Evolutionary conservation across 2,797 vertebrate genomes (phyloP).

Genomic region (Ctenopoma kingsleyae): DNA sequence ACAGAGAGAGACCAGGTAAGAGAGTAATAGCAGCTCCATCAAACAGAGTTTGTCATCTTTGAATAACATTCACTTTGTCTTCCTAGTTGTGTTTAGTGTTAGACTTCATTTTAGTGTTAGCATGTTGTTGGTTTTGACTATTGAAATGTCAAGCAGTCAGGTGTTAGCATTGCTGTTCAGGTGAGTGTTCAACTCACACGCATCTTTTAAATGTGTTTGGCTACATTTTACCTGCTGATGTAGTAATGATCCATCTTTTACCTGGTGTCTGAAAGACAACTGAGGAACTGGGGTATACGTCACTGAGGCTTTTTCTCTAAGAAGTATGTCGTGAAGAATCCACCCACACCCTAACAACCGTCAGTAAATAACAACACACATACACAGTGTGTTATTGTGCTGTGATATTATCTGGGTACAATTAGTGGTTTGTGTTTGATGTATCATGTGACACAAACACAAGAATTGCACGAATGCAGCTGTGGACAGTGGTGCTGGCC

Average conservation of each 20-base stretch:
- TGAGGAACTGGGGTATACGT: neutral
- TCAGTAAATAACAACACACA: neutral
- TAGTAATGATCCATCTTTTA: too few species aligned
- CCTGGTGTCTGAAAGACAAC: too few species aligned
- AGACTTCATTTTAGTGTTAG: neutral
- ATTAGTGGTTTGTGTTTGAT: neutral
- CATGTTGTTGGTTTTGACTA: neutral
- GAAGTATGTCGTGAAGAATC: neutral
- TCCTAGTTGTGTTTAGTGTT: neutral
- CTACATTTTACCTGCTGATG: too few species aligned
- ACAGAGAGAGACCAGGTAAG: conserved; percentile 90
- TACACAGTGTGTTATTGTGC: too few species aligned
- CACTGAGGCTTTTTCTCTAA: neutral
- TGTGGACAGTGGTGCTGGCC: neutral
- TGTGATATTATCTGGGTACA: neutral
- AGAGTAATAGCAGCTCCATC: neutral
- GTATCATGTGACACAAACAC: neutral
- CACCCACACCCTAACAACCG: conserved; percentile 22
- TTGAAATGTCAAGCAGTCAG: conserved; percentile 9
- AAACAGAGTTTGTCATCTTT: neutral
- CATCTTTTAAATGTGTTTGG: too few species aligned
- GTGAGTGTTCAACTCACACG: neutral
- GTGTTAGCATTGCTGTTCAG: neutral
- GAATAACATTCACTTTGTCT: neutral
- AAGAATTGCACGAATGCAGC: neutral